A percentile compares a stretch with the other conserved stretches of the same genome.
Evolutionary conservation across 92 coral and sea anemone species (phyloP).

Genomic region (Palythoa grandiflora): DNA sequence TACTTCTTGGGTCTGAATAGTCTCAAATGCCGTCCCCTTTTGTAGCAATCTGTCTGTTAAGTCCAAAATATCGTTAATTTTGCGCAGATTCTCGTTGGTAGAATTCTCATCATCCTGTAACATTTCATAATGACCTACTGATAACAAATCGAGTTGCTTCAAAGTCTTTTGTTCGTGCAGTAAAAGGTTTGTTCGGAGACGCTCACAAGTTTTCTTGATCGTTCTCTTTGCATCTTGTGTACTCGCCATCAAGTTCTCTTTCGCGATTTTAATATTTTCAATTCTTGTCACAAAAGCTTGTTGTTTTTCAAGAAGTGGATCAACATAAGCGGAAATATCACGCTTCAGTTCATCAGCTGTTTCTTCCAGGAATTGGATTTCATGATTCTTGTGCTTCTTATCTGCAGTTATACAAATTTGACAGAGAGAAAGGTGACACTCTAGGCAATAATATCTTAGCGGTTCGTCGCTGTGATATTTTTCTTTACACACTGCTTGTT

Average conservation of each 20-base stretch:
- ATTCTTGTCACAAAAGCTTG: not conserved
- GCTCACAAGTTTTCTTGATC: not conserved
- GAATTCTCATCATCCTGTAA: not conserved
- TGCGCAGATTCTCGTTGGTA: not conserved
- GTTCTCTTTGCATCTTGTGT: not conserved
- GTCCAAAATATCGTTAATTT: not conserved
- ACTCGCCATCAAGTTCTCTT: not conserved
- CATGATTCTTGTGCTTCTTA: not conserved
- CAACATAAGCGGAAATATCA: not conserved
- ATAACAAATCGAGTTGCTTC: not conserved
- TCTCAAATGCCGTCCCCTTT: not conserved
- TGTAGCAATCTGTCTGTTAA: not conserved
- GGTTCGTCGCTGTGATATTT: not conserved
- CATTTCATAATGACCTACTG: not conserved
- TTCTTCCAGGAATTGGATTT: not conserved
- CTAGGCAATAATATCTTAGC: not conserved
- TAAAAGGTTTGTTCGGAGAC: not conserved
- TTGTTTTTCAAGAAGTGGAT: not conserved
- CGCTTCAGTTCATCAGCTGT: not conserved
- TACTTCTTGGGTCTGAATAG: not conserved
- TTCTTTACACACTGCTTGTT: not conserved
- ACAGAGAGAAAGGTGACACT: not conserved
- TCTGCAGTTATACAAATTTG: not conserved
- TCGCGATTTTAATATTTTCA: not conserved
- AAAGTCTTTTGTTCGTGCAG: not conserved